These are phyloP conservation scores for Scotopteryx bipunctaria DNA, from an alignment of 2,888 invertebrate genomes.

Conservation along the genomic window DNA sequence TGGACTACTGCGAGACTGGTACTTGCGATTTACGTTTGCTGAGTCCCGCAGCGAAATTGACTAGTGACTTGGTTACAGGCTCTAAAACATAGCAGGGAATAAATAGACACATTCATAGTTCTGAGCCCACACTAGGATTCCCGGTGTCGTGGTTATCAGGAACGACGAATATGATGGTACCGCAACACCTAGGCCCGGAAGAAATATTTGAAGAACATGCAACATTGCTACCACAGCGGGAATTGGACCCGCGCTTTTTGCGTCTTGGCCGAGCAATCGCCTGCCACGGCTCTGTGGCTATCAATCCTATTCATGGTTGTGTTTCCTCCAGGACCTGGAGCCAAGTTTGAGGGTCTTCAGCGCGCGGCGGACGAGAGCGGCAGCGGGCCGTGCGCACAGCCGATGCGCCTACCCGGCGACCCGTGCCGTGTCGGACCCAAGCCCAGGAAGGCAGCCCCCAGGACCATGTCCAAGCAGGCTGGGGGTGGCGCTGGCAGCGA, in stretches of 20 bases:
- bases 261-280: too few relatives aligned
- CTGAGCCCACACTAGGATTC: too few relatives aligned
- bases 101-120: too few relatives aligned
- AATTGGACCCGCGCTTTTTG: too few relatives aligned
- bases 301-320: not conserved
- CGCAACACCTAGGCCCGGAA: too few relatives aligned
- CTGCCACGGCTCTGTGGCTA: not conserved
- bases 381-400: constrained; percentile 80
- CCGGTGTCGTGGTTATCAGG: too few relatives aligned
- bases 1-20: constrained; percentile 82
- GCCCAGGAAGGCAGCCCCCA: constrained; percentile 57
- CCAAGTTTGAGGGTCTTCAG: constrained; percentile 82
- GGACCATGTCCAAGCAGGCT: constrained; percentile 67
- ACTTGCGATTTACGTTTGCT: constrained; percentile 15
- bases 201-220: too few relatives aligned
- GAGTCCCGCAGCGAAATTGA: too few relatives aligned
- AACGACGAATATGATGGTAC: too few relatives aligned
- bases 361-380: constrained; percentile 82
- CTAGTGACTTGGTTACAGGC: too few relatives aligned
- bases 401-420: constrained; percentile 83
- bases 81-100: too few relatives aligned
- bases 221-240: too few relatives aligned
- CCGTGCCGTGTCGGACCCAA: constrained; percentile 81
- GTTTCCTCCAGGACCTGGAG: constrained; percentile 69
- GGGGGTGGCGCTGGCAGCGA: constrained; percentile 51